Base-by-base conservation (phyloP, 1,140 invertebrate genomes). In the Drosophila bocqueti region DNA sequence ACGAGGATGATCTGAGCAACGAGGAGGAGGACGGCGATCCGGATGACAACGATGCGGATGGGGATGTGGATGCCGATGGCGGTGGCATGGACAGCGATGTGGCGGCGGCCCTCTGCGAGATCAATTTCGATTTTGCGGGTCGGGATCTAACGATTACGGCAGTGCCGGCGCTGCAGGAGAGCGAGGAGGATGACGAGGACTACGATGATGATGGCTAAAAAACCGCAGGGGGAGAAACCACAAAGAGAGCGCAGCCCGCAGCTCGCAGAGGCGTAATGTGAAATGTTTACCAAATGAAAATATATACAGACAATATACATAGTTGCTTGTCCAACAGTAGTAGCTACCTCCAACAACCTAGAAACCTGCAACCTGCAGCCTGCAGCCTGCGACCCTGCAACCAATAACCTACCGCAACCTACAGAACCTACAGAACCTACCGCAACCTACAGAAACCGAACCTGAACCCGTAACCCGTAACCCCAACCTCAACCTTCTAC, bases 271-370 rank as follows among this genome's bases (percentile, higher is more conserved):
- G 85, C 85, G 71, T 89, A 85, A 82, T 79, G 79, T 89, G 86
- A 89, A 89, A 89, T 89, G 81, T 85, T 85, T 85, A 89, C 85
- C 85, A 89, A 89, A 89, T 90, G 74, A 90, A 89, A 90, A 89
- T 90, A 85, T 90, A 85, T 72, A 87, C 76, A 60, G 69, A 83
- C 74, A 84, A 90, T 73, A 55, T 38, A 55, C 24, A 10, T 40
- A 69, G 75, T 78, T 77, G 74, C 67, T 74, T 74, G 68, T 73
- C 62, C 73, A 77, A 91, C 79, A 91, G 80, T 81, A 82, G 82
- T 36, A 76, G 65, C 79, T 79, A 78, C 73, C 69, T 73, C 66
- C 62, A 81, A 69, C 54, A 61, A 29, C 24, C 65, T 43, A 50
- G 36, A 36, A 64, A 50, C 47, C 47, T 50, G 45, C 45, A 52